Base-by-base conservation (phyloP, 2,113 vertebrate species). In the Boulengeromyrus knoepffleri region DNA sequence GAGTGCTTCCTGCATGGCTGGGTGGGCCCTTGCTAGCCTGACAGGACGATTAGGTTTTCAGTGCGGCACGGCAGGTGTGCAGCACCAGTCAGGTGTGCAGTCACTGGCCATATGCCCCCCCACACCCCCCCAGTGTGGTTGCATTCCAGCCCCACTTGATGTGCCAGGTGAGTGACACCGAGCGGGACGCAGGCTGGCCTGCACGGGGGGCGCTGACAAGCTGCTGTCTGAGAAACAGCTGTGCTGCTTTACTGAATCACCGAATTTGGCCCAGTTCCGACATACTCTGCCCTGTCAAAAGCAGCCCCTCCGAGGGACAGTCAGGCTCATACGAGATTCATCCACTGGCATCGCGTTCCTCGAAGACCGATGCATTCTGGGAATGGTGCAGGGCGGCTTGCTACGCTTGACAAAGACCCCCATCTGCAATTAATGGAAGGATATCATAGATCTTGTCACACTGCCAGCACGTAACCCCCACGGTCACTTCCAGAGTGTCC, bases 51-150 rank as follows among this genome's bases (percentile, higher is more conserved):
- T 70, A 56, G 47, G 27, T 89, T 49, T 74, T 84, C 74, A 24
- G 49, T 45, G 12, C 92, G 85, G 91, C 45, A 88, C 93, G 94
- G 97, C 97, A 98, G 97, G 97, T 98, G 97, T 94, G 94, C 92
- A 92, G 87, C 93, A 50, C 4, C 1, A 91, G 94, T 96, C 97
- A 98, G 97, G 97, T 97, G 97, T 95, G 85, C 77, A 42, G 91
- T 94, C 89, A 91, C 93, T 93, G 88, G 85, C 96, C 97, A 97
- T 97, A 97, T 97, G 97, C 93, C 92, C 92, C 89, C 89, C 91
- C 88, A 87, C 90, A 85, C 91, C 90, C 92, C 92, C 91, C 91
- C 89, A 47, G 58, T 92, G 89, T 10, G 17, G 85, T 95, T 92
- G 94, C 94, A 62, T 88, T 95, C 93, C 93, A 93, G 94, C 94